Base-by-base conservation (phyloP, 2,797 vertebrate species). In the Tamandua tetradactyla region DNA sequence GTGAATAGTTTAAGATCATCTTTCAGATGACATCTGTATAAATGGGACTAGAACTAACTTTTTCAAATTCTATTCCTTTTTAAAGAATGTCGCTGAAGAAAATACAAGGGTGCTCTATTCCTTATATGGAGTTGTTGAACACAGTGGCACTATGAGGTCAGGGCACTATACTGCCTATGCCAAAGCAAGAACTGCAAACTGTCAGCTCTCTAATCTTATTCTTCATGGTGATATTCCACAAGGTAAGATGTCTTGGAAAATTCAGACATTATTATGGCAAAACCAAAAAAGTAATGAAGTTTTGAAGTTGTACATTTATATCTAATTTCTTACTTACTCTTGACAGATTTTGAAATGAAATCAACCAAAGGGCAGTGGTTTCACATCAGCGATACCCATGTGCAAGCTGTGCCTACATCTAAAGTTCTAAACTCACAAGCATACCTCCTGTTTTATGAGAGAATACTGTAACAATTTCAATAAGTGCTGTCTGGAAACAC, bases 401-500 rank as follows among this genome's bases (percentile, higher is more conserved):
- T 99, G 71, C 99, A 99, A 96, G 98, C 99, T 2, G 99, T 99
- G 91, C 98, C 99, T 35, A 97, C 98, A 80, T 96, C 98, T 12
- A 99, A 99, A 98, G 99, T 99, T 91, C 98, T 99, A 92, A 98
- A 98, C 95, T 99, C 99, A 5, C 99, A 99, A 98, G 99, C 99
- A 64, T 99, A 99, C 98, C 99, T 99, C 97, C 99, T 99, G 25
- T 99, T 99, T 97, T 99, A 99, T 17, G 99, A 99, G 98, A 98
- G 98, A 97, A 98, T 99, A 96, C 95, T 98, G 1, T 98, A 97
- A 97, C 40, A 42, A 1, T 35, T 61, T 37, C 44, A 79, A 78
- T 37, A 84, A 55, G 61, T 47, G 7, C 87, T 91, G 61, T 69
- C 79, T 87, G 83, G 57, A 91, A 94, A 92, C 55, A 92, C 55